Evolutionary conservation across 2,888 invertebrate genomes (phyloP), one percentile per base, ranked within the genome.

Genomic region (Lepidonotus clava): DNA sequence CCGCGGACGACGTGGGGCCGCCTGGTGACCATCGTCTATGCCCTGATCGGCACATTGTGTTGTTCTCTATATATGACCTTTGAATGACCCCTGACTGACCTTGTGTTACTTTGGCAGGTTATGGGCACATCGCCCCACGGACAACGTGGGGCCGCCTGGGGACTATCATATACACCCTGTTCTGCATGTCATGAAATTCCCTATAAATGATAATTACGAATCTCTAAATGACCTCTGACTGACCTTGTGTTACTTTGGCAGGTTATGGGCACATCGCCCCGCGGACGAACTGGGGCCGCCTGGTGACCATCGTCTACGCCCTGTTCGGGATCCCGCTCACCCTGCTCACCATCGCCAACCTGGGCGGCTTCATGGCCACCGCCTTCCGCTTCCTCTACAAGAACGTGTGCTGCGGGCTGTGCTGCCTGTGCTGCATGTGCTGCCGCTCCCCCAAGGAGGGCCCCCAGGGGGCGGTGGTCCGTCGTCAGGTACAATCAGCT

Each of bases 341-440:
- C 0, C 90, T 93, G 53, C 88, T 93, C 85, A 93, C 93, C 87
- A 91, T 93, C 14, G 93, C 93, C 38, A 93, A 93, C 88, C 92
- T 93, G 46, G 93, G 93, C 86, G 92, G 92, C 87, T 91, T 93
- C 89, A 93, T 93, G 93, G 93, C 93, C n/a, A 91, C 92, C n/a
- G 92, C 93, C 51, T 93, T 93, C 90, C 90, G 93, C 51, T 89
- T 96, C 92, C 96, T 96, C 87, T 96, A 96, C 91, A 91, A 91
- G 21, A 92, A 92, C 87, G 90, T 93, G 32, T 93, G 92, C 87
- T 93, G 93, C 88, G 93, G 93, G 0, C 86, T 93, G 32, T 93
- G 92, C 40, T 86, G 76, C 36, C 34, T 76, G 6, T 76, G 87
- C 87, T 89, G 89, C 86, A 53, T 80, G 21, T 87, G 87, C 86